Evolutionary conservation across 2,797 vertebrate species (phyloP).

Genomic region (Schizopygopsis pylzovi): DNA sequence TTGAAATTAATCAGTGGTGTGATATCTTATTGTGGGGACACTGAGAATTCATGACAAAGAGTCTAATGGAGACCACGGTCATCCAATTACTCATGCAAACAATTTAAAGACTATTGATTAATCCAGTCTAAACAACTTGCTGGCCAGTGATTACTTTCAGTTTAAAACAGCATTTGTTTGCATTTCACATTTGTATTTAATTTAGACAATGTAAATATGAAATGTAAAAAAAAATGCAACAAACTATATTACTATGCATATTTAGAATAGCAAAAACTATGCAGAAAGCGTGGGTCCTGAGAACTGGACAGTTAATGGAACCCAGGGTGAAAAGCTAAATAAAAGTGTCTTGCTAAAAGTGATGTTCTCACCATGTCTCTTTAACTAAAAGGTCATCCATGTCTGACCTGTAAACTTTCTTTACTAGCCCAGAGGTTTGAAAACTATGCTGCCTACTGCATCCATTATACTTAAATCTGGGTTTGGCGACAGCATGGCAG

Average conservation of each 20-base stretch:
- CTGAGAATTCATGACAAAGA: not conserved
- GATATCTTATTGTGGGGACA: conserved; percentile 3
- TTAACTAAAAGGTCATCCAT: not conserved
- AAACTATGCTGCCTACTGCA: not conserved
- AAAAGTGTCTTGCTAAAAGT: too few species aligned
- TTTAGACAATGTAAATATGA: not conserved
- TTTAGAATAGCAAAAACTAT: not conserved
- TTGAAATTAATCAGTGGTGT: conserved; percentile 11
- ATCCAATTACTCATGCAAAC: conserved; percentile 4
- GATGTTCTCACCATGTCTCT: not conserved
- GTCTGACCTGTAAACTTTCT: not conserved
- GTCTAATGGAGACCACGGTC: not conserved
- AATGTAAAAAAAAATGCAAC: not conserved
- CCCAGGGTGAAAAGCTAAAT: not conserved
- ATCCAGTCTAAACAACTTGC: not conserved
- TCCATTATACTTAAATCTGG: not conserved
- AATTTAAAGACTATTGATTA: not conserved
- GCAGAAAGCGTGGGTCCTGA: not conserved
- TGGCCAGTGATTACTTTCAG: not conserved
- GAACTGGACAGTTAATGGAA: not conserved
- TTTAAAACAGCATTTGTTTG: not conserved
- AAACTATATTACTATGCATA: not conserved
- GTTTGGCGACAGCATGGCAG: not conserved
- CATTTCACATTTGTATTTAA: not conserved
- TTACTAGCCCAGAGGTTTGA: not conserved